phyloP scores from a whole-genome alignment of 2,888 invertebrate species.

The Stegophylla sp. region DNA sequence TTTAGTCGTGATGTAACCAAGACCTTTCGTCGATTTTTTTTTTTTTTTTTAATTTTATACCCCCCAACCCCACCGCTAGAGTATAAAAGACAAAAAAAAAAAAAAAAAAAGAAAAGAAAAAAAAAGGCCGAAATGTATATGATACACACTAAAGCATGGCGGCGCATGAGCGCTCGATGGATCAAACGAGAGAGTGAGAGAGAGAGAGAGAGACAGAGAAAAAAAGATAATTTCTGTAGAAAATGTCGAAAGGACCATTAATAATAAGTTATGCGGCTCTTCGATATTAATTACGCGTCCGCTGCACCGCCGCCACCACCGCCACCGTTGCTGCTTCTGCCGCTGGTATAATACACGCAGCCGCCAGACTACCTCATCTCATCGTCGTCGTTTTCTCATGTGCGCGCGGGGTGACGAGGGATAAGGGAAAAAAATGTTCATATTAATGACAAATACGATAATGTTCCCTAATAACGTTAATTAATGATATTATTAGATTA shows the following conservation, averaged over 20 bases:
- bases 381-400: background rate
- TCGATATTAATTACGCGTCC: constrained; percentile 49
- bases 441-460: constrained; percentile 55
- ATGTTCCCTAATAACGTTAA: constrained; percentile 53
- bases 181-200: background rate
- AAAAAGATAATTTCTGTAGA: constrained; percentile 45
- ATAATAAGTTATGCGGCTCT: constrained; percentile 51
- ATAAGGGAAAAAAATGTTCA: background rate
- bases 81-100: constrained; percentile 28
- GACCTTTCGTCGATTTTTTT: constrained; percentile 29
- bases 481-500: constrained; percentile 50
- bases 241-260: constrained; percentile 56
- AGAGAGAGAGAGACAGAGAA: background rate
- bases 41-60: constrained; percentile 11
- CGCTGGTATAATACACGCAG: background rate
- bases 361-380: background rate
- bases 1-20: constrained; percentile 11
- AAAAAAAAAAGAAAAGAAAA: too few species aligned
- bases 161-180: background rate
- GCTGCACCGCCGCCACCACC: background rate
- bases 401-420: background rate
- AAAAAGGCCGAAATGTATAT: too few species aligned
- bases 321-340: constrained; percentile 9
- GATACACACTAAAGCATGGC: too few species aligned
- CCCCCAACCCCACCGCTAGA: background rate